Base-by-base conservation (phyloP, 2,888 invertebrate genomes). In the Apodemia duryi region DNA sequence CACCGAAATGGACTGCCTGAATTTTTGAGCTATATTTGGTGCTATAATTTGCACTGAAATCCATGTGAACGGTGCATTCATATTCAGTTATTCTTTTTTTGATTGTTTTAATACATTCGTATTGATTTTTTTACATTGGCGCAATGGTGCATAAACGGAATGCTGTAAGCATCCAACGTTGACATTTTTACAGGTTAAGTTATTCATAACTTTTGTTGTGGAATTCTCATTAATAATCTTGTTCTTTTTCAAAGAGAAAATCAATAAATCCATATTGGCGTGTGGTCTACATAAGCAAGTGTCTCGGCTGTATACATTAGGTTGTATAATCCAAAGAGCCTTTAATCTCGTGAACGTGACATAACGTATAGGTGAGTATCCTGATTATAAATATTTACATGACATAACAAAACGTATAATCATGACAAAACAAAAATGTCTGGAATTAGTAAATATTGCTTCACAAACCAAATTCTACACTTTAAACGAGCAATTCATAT, bases 311-410 rank as follows among this genome's bases (percentile, higher is more conserved):
- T 46, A 11, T 46, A 46, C 10, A 46, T 46, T 46, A 9, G 46
- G 46, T 9, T 46, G 46, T 38, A 13, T 61, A 5, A 38, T 41
- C 38, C 38, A 38, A 61, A 61, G n/a, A 21, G 38, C 43, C 38
- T 41, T 61, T 41, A 61, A 28, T 62, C 62, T 62, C 46, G 62
- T 62, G 46, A 62, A 62, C 29, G 21, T 62, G 43, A 62, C 43
- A 29, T 46, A 46, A 43, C 62, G n/a, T 6, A 61, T 61, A 32
- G 32, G 32, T 32, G 32, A 4, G 32, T 32, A 32, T 32, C 32
- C 32, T 32, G 32, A 32, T 32, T 32, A 1, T 32, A 32, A 4
- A 32, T 32, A 32, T 32, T 32, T 32, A 32, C 32, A 4, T 21
- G 21, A 21, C 21, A 21, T 21, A 21, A 21, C 21, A 21, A 21